Conservation (phyloP, 2,113 vertebrate genomes). For the Elaphurus davidianus region DNA sequence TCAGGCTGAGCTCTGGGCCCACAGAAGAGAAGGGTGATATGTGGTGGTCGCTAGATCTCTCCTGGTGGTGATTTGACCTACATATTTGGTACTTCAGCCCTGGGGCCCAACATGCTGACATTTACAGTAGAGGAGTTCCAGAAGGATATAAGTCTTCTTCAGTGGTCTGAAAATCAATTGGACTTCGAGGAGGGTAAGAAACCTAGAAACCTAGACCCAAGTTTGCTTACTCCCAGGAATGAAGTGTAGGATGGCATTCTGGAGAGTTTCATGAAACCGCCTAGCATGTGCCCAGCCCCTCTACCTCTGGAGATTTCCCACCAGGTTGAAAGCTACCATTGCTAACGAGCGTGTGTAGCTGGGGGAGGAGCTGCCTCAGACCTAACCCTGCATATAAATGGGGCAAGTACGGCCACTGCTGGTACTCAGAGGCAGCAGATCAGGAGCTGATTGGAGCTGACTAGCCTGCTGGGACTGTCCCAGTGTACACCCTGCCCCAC, state of each 20-base stretch:
- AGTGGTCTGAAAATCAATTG: neutral
- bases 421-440: neutral
- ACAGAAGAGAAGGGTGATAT: neutral
- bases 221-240: neutral
- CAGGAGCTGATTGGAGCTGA: neutral
- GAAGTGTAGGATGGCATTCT: neutral
- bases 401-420: neutral
- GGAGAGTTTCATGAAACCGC: neutral
- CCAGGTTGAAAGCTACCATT: neutral
- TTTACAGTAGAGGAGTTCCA: neutral
- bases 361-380: neutral
- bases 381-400: neutral
- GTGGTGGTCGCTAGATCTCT: neutral
- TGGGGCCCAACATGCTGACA: neutral
- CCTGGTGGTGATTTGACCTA: neutral
- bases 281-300: neutral
- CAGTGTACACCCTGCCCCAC: neutral
- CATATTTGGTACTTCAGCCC: neutral
- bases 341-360: neutral
- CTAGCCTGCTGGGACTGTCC: neutral
- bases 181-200: neutral
- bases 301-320: neutral
- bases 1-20: neutral
- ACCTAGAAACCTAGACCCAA: neutral
- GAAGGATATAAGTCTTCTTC: neutral